These are phyloP conservation scores for Noctuana brunneofusca DNA, from an alignment of 2,888 invertebrate genomes.

Conservation along the genomic window DNA sequence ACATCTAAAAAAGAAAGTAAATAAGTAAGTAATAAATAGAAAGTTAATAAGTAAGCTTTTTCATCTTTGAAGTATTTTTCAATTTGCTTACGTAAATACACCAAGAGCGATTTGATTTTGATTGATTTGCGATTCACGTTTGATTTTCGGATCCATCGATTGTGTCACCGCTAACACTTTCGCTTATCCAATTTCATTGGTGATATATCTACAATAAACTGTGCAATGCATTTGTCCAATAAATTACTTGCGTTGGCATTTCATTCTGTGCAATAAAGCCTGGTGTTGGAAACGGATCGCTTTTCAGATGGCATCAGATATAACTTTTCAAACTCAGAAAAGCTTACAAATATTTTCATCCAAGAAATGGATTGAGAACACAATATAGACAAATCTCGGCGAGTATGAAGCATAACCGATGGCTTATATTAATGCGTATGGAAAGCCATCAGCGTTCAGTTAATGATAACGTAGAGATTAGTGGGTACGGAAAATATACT, in stretches of 20 bases:
- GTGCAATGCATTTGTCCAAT: constrained; percentile 27
- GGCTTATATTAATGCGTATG: background rate
- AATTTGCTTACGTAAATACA: constrained; percentile 10
- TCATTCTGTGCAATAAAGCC: constrained; percentile 24
- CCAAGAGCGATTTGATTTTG: background rate
- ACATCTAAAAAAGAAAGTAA: background rate
- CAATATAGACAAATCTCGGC: too few species aligned
- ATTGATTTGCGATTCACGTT: constrained; percentile 16
- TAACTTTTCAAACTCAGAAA: background rate
- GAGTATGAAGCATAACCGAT: background rate
- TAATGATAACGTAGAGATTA: constrained; percentile 22
- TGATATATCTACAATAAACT: constrained; percentile 9
- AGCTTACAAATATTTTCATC: too few species aligned
- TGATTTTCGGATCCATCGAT: constrained; percentile 16
- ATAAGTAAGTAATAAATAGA: background rate
- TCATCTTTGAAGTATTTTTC: background rate
- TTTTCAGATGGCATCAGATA: background rate
- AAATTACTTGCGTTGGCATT: constrained; percentile 28
- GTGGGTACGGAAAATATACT: constrained; percentile 26
- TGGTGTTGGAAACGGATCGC: constrained; percentile 22
- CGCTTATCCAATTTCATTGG: constrained; percentile 18
- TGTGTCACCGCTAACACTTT: constrained; percentile 16
- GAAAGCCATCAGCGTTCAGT: background rate
- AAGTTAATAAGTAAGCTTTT: background rate
- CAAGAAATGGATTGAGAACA: too few species aligned